Evolutionary conservation across 2,888 invertebrate species (phyloP).

Genomic region (Bhutanitis thaidina): DNA sequence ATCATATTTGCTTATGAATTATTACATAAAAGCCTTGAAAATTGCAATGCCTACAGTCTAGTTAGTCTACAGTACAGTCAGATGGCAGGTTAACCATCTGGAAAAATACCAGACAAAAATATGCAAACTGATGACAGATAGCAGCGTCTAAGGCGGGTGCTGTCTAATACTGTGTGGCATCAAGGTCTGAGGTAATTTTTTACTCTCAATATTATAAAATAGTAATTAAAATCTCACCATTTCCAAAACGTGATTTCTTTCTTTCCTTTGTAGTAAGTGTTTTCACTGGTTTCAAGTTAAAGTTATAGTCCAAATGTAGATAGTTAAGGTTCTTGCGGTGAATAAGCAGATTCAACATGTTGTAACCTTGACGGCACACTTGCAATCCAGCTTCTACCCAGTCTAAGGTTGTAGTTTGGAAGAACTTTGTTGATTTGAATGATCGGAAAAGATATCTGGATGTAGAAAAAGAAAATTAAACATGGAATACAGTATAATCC

Average conservation of each 20-base stretch:
- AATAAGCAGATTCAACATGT: conserved; percentile 99
- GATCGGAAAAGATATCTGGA: conserved; percentile 95
- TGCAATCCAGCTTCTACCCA: conserved; percentile 99
- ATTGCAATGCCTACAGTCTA: too few species aligned
- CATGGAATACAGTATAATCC: too few species aligned
- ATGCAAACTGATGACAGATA: too few species aligned
- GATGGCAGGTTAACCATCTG: too few species aligned
- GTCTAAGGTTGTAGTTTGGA: conserved; percentile 99
- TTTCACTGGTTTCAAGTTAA: conserved; percentile 99
- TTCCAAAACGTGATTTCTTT: conserved; percentile 98
- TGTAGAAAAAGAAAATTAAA: conserved; percentile 13
- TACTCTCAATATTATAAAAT: too few species aligned
- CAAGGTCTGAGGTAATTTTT: too few species aligned
- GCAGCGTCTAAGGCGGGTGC: too few species aligned
- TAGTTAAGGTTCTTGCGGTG: conserved; percentile 99
- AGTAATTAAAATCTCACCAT: conserved; percentile 82
- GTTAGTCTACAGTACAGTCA: too few species aligned
- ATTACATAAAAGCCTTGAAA: too few species aligned
- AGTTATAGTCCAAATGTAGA: conserved; percentile 99
- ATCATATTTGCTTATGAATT: too few species aligned
- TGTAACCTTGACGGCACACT: conserved; percentile 99
- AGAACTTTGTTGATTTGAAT: conserved; percentile 99
- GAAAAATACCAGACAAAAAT: too few species aligned
- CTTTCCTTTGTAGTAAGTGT: conserved; percentile 99
- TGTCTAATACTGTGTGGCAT: too few species aligned